Base-by-base conservation (phyloP, 2,113 vertebrate species). In the Melanerpes formicivorus region DNA sequence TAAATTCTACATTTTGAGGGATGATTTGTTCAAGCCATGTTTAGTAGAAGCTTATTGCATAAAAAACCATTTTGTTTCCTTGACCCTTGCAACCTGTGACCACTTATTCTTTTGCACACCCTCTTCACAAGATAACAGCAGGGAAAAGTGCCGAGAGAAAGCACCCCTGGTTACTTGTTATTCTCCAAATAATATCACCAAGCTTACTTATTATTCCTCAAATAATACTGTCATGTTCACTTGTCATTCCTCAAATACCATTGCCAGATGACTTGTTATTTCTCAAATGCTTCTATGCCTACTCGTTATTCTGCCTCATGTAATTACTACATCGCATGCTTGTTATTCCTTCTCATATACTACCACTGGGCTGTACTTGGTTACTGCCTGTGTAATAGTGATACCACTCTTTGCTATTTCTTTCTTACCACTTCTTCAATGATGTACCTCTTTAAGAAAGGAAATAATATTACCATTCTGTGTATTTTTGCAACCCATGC, bases 1-100 rank as follows among this genome's bases (percentile, higher is more conserved):
- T 98, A 98, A 97, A 98, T 98, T 98, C 97, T 96, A 95, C 91
- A 79, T 97, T 97, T 97, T 97, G 97, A 98, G 97, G 97, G 95
- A 98, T 98, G 98, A 98, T 98, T 98, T 98, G 98, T 97, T 97
- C 97, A 96, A 97, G 97, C 97, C 93, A 90, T 96, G 96, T 97
- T 98, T 98, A 97, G 97, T 95, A 98, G 96, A 96, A 95, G 95
- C 95, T 96, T 97, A 97, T 98, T 96, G 96, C 95, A 96, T 97
- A 96, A 96, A 96, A 96, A 90, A 87, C 54, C 87, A 96, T 96
- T 96, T 96, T 96, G 96, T 95, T 96, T 89, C 79, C 69, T 94
- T 96, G 97, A 96, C 96, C 96, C 94, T 83, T 63, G 46, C 90
- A 95, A 96, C 97, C 97, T 96, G 55, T 90, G 96, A 94, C 96